These are phyloP conservation scores for Corythucha ciliata DNA, from an alignment of 2,888 invertebrate genomes.

Conservation along the genomic window DNA sequence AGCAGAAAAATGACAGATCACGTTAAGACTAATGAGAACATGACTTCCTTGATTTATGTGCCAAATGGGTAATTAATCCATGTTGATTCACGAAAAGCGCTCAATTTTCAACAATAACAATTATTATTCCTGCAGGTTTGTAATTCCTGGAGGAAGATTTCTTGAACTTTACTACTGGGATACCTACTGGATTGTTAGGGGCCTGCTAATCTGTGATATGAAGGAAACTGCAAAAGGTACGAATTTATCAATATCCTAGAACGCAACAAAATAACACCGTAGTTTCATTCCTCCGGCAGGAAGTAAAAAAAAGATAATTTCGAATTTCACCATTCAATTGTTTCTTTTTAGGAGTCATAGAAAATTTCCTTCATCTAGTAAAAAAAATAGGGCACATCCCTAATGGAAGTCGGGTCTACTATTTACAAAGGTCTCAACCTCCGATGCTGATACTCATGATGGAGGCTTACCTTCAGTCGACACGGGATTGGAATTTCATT, in stretches of 20 bases:
- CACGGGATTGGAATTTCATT: conserved; percentile 56
- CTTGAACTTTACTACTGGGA: conserved; percentile 76
- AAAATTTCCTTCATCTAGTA: conserved; percentile 63
- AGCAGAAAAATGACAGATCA: conserved; percentile 51
- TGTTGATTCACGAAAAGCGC: not conserved
- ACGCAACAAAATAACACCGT: too few species aligned
- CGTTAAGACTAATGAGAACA: conserved; percentile 43
- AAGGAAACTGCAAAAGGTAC: conserved; percentile 43
- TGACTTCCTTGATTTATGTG: conserved; percentile 58
- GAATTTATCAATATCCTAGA: not conserved
- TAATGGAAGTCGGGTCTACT: conserved; percentile 75
- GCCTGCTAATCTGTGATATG: conserved; percentile 68
- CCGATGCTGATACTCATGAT: conserved; percentile 66
- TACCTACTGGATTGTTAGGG: conserved; percentile 76
- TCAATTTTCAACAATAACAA: not conserved
- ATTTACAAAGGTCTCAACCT: conserved; percentile 59
- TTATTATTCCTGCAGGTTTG: conserved; percentile 35
- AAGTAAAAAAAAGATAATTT: too few species aligned
- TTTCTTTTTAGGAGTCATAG: conserved; percentile 52
- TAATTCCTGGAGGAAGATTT: conserved; percentile 63
- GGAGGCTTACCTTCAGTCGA: conserved; percentile 53
- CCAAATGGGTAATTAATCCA: conserved; percentile 53
- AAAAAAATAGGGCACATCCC: conserved; percentile 61
- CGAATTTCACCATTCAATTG: too few species aligned
- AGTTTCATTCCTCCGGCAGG: too few species aligned